These are phyloP conservation scores for Eulemur rufifrons DNA, from an alignment of 2,113 vertebrate genomes.

Conservation along the genomic window DNA sequence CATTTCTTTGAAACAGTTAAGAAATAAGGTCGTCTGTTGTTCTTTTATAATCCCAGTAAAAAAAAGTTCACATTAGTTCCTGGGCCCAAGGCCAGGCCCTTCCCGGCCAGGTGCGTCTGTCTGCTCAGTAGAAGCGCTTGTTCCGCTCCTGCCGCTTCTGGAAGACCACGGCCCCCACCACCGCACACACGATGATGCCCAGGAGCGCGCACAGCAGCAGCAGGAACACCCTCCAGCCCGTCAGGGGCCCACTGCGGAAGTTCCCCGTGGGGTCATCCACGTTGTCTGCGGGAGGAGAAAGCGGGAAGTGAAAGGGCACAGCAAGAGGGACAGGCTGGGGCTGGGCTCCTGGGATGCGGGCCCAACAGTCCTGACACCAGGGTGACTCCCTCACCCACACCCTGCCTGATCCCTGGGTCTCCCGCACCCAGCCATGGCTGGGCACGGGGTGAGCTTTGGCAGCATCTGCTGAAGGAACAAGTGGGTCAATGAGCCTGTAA, in stretches of 20 bases:
- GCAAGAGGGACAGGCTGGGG: accelerated
- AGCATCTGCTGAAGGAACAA: background rate
- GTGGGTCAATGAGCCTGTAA: background rate
- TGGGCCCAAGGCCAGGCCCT: background rate
- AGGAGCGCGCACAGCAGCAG: slow-evolving; percentile 95
- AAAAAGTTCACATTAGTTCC: slow-evolving; percentile 79
- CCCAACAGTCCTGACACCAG: too few species aligned
- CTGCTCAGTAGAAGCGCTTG: slow-evolving; percentile 95
- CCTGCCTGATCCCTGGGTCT: background rate
- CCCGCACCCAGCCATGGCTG: background rate
- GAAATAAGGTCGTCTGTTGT: slow-evolving; percentile 82
- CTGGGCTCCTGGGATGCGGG: background rate
- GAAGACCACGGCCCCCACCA: slow-evolving; percentile 98
- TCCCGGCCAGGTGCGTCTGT: background rate
- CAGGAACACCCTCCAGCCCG: slow-evolving; percentile 97
- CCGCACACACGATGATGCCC: slow-evolving; percentile 96
- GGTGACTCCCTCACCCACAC: background rate
- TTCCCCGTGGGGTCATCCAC: slow-evolving; percentile 97
- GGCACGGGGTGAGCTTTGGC: background rate
- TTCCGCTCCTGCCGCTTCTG: slow-evolving; percentile 98
- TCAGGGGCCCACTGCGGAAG: slow-evolving; percentile 95
- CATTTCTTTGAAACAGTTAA: slow-evolving; percentile 85
- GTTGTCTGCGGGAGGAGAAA: slow-evolving; percentile 87
- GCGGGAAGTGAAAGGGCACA: accelerated
- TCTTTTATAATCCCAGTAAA: slow-evolving; percentile 81